Conservation (phyloP, 2,113 vertebrate genomes). For the Proterorhinus semilunaris region DNA sequence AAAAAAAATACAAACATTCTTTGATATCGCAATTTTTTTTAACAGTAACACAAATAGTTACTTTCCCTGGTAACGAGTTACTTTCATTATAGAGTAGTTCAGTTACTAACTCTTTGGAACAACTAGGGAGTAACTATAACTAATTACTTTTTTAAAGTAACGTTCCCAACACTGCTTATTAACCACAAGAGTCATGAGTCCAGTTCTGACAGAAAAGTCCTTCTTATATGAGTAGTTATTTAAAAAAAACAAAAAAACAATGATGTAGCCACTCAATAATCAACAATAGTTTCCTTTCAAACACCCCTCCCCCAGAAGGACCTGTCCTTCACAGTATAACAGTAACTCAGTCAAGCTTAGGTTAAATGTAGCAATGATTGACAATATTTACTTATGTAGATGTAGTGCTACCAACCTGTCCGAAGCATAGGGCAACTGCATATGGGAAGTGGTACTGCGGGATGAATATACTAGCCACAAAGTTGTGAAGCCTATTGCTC, state of each 20-base stretch:
- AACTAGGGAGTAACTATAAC: too few species aligned
- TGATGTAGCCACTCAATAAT: background rate
- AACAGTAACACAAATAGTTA: too few species aligned
- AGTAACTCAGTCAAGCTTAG: background rate
- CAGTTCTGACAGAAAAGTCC: too few species aligned
- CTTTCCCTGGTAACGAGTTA: too few species aligned
- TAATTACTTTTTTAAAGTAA: too few species aligned
- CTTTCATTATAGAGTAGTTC: too few species aligned
- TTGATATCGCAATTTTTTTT: too few species aligned
- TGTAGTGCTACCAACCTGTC: slow-evolving; percentile 63
- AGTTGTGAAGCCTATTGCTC: slow-evolving; percentile 64
- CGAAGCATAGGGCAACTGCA: slow-evolving; percentile 67
- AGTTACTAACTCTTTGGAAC: too few species aligned
- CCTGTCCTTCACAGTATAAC: slow-evolving; percentile 15
- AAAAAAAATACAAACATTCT: too few species aligned
- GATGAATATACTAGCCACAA: slow-evolving; percentile 73
- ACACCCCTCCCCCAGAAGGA: background rate
- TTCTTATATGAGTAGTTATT: too few species aligned
- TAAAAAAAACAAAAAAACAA: slow-evolving; percentile 32
- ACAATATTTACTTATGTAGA: background rate
- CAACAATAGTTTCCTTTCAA: background rate
- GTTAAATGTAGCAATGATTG: slow-evolving; percentile 18
- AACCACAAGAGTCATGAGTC: too few species aligned
- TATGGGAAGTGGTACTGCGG: slow-evolving; percentile 78
- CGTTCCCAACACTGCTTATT: too few species aligned